Percentiles rank a stretch among this genome's conserved stretches.
These are phyloP conservation scores for Hoplostethus atlanticus DNA, from an alignment of 2,797 vertebrate genomes.

Conservation along the genomic window DNA sequence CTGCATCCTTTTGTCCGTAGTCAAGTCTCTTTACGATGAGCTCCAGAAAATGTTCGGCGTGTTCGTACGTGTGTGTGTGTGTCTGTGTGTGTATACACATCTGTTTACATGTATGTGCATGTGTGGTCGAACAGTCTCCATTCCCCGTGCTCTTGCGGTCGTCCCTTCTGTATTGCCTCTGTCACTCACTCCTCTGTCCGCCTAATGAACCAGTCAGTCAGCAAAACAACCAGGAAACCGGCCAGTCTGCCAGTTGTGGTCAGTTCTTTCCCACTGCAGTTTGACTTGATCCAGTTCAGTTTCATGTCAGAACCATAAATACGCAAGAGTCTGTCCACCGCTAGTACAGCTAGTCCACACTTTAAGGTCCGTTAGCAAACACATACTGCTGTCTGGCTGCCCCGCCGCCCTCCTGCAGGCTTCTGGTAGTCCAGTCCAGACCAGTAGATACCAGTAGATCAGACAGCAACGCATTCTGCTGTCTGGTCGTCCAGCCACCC, in stretches of 20 bases:
- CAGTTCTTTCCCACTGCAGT: conserved; percentile 18
- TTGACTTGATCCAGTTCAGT: conserved; percentile 42
- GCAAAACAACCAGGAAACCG: not conserved
- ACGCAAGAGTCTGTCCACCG: conserved; percentile 3
- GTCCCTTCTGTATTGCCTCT: conserved; percentile 22
- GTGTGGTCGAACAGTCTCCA: conserved; percentile 43
- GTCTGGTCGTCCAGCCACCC: conserved; percentile 31
- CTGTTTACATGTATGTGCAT: conserved; percentile 22
- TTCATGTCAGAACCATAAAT: conserved; percentile 26
- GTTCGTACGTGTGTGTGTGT: conserved; percentile 15
- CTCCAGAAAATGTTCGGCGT: conserved; percentile 46
- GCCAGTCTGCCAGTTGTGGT: conserved; percentile 11
- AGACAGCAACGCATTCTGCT: conserved; percentile 26
- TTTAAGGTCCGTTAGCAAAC: conserved; percentile 41
- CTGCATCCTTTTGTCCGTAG: conserved; percentile 48
- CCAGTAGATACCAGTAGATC: conserved; percentile 32
- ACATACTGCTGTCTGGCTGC: not conserved
- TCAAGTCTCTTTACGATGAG: conserved; percentile 45
- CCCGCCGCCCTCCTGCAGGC: not conserved
- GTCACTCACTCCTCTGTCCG: not conserved
- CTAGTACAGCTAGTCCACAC: conserved; percentile 22
- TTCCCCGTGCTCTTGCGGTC: conserved; percentile 24
- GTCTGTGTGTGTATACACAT: not conserved
- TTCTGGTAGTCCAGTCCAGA: conserved; percentile 4
- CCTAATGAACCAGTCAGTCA: conserved; percentile 51